Conservation (phyloP, 1,140 invertebrate species). For the Zaprionus vittiger region DNA sequence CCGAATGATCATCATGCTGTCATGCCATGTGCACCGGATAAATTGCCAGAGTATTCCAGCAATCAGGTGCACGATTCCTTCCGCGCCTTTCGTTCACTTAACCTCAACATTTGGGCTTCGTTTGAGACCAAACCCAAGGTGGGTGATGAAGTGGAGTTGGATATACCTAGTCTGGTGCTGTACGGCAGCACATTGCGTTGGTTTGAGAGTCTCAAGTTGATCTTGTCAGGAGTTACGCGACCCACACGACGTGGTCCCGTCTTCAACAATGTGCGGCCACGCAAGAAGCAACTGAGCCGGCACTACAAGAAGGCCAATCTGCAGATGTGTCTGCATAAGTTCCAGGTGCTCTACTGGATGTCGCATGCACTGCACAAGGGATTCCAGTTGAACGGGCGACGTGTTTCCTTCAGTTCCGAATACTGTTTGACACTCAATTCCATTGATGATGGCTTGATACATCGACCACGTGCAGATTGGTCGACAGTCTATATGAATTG, state of each 20-base stretch:
- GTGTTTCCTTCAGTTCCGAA: conserved; percentile 93
- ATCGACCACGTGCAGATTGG: conserved; percentile 95
- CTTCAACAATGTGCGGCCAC: conserved; percentile 93
- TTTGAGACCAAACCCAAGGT: conserved; percentile 93
- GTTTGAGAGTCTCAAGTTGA: conserved; percentile 98
- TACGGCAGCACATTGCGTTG: conserved; percentile 97
- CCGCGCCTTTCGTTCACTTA: conserved; percentile 96
- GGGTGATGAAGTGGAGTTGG: conserved; percentile 86
- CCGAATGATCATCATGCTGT: conserved; percentile 98
- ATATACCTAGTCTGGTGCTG: conserved; percentile 91
- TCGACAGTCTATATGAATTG: conserved; percentile 96
- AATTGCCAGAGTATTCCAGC: conserved; percentile 98
- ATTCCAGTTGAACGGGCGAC: conserved; percentile 94
- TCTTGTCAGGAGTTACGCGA: conserved; percentile 97
- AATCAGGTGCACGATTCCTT: conserved; percentile 96
- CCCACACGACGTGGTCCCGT: conserved; percentile 95
- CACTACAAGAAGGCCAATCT: conserved; percentile 96
- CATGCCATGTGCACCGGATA: conserved; percentile 97
- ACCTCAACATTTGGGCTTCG: conserved; percentile 94
- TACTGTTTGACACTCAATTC: conserved; percentile 91
- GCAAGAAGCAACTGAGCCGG: conserved; percentile 95
- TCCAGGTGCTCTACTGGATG: conserved; percentile 99
- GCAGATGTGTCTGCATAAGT: conserved; percentile 93
- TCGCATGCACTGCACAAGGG: conserved; percentile 98
- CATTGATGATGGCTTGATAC: conserved; percentile 92